A percentile compares a stretch with the other conserved stretches of the same genome.
Evolutionary conservation across 92 coral and sea anemone genomes (phyloP).

Genomic region (Epizoanthus scotinus): DNA sequence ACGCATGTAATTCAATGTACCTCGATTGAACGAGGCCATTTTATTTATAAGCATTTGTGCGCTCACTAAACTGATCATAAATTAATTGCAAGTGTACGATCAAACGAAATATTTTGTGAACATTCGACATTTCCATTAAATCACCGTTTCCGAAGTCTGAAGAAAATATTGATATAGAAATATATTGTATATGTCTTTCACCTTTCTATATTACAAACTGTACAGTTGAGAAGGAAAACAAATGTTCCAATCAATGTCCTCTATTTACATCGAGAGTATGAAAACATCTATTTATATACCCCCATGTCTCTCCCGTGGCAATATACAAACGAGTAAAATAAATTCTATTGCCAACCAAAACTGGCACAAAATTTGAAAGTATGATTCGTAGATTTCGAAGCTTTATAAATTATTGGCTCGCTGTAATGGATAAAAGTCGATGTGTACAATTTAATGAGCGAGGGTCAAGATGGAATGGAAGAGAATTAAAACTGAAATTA

Average conservation of each 20-base stretch:
- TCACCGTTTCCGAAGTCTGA: constrained; percentile 33
- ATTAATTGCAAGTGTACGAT: constrained; percentile 61
- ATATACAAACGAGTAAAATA: constrained; percentile 9
- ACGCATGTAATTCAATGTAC: neutral
- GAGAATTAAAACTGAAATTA: constrained; percentile 13
- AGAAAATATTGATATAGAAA: constrained; percentile 59
- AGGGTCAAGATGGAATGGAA: constrained; percentile 1
- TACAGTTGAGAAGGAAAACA: constrained; percentile 20
- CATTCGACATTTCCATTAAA: constrained; percentile 3
- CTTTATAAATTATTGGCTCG: neutral
- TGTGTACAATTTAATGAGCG: neutral
- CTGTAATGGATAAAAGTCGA: constrained; percentile 7
- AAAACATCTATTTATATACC: too few species aligned
- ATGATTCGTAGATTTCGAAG: neutral
- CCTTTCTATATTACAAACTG: constrained; percentile 39
- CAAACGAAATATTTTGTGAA: constrained; percentile 55
- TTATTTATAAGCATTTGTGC: constrained; percentile 37
- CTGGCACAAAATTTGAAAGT: constrained; percentile 4
- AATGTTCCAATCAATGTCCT: neutral
- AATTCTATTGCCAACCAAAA: constrained; percentile 11
- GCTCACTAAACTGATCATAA: constrained; percentile 50
- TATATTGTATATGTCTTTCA: constrained; percentile 54
- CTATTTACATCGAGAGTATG: neutral
- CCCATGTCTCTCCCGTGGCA: neutral
- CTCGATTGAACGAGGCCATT: constrained; percentile 23